A percentile compares a stretch with the other conserved stretches of the same genome.
Evolutionary conservation across 2,113 vertebrate genomes (phyloP).

Genomic region (Anser cygnoides): DNA sequence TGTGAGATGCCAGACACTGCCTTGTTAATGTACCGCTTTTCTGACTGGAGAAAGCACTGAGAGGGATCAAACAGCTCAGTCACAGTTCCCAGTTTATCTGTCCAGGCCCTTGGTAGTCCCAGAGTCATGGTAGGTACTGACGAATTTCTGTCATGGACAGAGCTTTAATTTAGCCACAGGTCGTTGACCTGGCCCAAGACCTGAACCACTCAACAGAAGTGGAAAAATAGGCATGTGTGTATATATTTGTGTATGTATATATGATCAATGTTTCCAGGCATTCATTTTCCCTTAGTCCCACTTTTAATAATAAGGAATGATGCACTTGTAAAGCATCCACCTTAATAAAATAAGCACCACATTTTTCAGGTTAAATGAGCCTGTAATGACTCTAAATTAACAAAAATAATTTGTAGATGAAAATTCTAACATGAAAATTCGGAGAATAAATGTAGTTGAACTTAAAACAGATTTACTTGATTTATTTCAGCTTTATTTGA

Average conservation of each 20-base stretch:
- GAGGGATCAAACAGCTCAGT: neutral
- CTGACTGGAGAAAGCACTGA: neutral
- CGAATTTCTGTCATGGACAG: neutral
- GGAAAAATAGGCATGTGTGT: neutral
- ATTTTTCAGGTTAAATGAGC: neutral
- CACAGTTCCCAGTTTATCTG: neutral
- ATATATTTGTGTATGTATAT: neutral
- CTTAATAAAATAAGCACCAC: neutral
- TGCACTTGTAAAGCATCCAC: neutral
- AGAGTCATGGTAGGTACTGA: neutral
- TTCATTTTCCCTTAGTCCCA: neutral
- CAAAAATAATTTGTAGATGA: neutral
- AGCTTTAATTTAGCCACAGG: neutral
- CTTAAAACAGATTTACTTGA: neutral
- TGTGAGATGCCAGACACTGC: neutral
- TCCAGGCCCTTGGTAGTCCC: rapidly evolving
- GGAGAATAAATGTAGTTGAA: rapidly evolving
- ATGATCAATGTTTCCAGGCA: neutral
- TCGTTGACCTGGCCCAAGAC: neutral
- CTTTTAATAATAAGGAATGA: neutral
- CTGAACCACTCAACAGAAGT: neutral
- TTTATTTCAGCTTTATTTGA: neutral
- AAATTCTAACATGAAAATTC: neutral
- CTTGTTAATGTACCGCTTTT: neutral
- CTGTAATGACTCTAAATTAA: neutral